Evolutionary conservation across 2,888 invertebrate genomes (phyloP), one percentile per base, ranked within the genome.

Genomic region (Patella ulyssiponensis): DNA sequence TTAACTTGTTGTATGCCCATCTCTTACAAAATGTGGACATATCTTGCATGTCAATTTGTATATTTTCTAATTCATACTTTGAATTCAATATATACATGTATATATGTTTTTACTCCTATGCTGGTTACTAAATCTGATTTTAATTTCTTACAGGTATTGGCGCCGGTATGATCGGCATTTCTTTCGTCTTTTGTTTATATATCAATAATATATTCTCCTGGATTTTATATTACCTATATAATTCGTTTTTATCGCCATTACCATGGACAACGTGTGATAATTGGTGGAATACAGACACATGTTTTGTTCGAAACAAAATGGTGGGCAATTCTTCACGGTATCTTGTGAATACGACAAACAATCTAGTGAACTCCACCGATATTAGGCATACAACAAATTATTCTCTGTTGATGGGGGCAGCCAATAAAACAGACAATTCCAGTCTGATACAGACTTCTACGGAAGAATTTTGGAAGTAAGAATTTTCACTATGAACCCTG

Each of bases 131-230:
- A 44, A 44, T 9, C 44, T 44, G 9, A 44, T 4, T 44, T 44
- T 44, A 33, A 33, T 44, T 69, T 23, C 52, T 44, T 73, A 1
- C 86, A 94, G 94, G 93, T 56, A 91, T 93, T 69, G 93, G 93
- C 1, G 92, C 91, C 85, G 91, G 92, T 51, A 93, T 93, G 77
- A 90, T 92, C 17, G 86, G 92, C 3, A 97, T 97, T 81, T 96
- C 97, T 2, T 95, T 97, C 85, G 96, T 97, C 92, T 97, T 98
- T 80, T 96, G 96, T 3, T 93, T 98, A 77, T 98, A 98, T 92
- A 98, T 98, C 93, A 98, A 98, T 90, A 97, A 97, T 85, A 98
- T 98, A 92, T 97, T 98, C 88, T 97, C 97, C 74, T 98, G 98
- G 98, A 97, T 97, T 89, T 96, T 97, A 93, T 97, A 95, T 92